Base-by-base conservation (phyloP, 2,888 invertebrate species). In the Thalpophila matura region DNA sequence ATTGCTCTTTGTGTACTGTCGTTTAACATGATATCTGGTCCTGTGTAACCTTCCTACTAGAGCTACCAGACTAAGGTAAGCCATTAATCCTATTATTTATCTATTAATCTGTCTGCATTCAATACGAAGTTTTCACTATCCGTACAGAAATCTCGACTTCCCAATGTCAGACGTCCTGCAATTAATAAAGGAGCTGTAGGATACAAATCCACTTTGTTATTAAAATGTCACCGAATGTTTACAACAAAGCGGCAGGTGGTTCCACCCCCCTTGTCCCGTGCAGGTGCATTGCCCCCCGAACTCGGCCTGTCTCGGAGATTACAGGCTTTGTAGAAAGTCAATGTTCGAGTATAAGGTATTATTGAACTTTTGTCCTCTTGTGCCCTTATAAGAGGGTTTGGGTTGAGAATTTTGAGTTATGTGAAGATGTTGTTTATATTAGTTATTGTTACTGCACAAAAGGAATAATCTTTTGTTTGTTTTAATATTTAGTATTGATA, bases 241-340 rank as follows among this genome's bases (percentile, higher is more conserved):
- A 55, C 37, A 63, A 63, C 55, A 47, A 64, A 60, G 73, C 85
- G 88, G 86, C 90, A 90, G 90, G 89, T 90, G 90, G 82, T 65
- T 45, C 29, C 31, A 27, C 67, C 66, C 57, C 64, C 70, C 65
- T 68, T 62, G 50, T 56, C 45, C 64, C 67, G 38, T 61, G 74
- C 86, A 89, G 88, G 89, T 90, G 90, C 89, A 86, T 84, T 81
- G 86, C 74, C 85, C 87, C 81, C 82, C 85, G 73, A 86, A 85
- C 82, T 75, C 70, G 77, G 31, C 71, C 63, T 66, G 75, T 64
- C 79, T 68, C 70, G 61, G 58, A 61, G 63, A 70, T 80, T 79
- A 67, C 60, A 55, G 58, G 64, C 61, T 63, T 58, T 46, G 55
- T 71, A 58, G 60, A 71, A 75, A 70, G 72, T 69, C 53, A 51